Base-by-base conservation (phyloP, 2,113 vertebrate species). In the Psittacula cyanocephala region DNA sequence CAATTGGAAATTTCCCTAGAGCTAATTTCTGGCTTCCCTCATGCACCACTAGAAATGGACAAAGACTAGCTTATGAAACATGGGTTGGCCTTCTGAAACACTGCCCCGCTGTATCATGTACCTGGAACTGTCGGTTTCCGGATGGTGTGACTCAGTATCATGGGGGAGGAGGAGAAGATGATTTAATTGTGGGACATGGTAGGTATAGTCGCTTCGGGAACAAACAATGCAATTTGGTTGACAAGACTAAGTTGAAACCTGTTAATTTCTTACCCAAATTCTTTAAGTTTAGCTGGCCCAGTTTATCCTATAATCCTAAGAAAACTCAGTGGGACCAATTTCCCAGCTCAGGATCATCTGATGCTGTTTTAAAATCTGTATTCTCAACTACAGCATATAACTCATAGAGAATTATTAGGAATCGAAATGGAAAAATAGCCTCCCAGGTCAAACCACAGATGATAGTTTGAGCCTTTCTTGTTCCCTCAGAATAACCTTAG, bases 81-180 rank as follows among this genome's bases (percentile, higher is more conserved):
- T 6, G 4, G 20, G 5, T 5, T 33, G 12, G 7, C 15, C 35
- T 72, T 70, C 3, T 35, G 76, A 88, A 90, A 29, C 6, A 27
- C 29, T 68, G 8, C 3, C 10, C 5, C 1, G 0, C 11, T 52
- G 15, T 19, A 14, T 7, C 23, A 33, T 3, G 17, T 50, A 4
- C 53, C 23, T 39, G 33, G 11, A 24, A 81, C 17, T 3, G 14
- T 35, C 41, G 44, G 4, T 17, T 81, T 63, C 37, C 50, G 74
- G 27, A 5, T 3, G 17, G 9, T 47, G 28, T 24, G 27, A 9
- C 25, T 49, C 14, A 33, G 5, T 25, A 17, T 33, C 28, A 25
- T 44, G 23, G 10, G 2, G 8, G 13, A 62, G 8, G 15, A 72
- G 3, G 13, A 8, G 12, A 47, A 70, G 68, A 44, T 43, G 12